phyloP scores from a whole-genome alignment of 2,888 invertebrate species.

The Ornithoptera alexandrae region DNA sequence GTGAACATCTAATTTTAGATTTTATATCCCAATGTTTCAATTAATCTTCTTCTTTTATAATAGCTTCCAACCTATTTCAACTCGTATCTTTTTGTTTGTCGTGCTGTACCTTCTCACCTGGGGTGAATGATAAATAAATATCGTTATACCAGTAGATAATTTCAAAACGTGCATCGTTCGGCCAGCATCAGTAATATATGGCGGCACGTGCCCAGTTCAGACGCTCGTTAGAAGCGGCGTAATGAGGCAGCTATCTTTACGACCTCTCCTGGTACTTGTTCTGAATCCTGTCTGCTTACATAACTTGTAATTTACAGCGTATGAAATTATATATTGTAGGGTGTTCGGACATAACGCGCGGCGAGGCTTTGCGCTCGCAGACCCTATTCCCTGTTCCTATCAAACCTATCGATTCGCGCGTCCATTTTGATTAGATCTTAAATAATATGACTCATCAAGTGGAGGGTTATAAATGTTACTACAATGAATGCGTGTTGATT shows the following conservation, averaged over 20 bases:
- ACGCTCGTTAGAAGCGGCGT: slow-evolving; percentile 58
- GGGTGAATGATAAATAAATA: slow-evolving; percentile 12
- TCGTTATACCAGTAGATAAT: slow-evolving; percentile 20
- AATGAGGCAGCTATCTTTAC: slow-evolving; percentile 67
- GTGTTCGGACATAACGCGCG: slow-evolving; percentile 3
- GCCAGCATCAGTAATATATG: slow-evolving; percentile 26
- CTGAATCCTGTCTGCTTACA: slow-evolving; percentile 39
- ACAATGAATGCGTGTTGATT: not conserved
- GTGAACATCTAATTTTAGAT: no score
- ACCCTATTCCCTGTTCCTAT: slow-evolving; percentile 4
- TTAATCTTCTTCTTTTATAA: no score
- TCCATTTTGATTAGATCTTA: slow-evolving; percentile 17
- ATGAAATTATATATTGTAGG: slow-evolving; percentile 26
- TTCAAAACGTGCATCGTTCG: slow-evolving; percentile 19
- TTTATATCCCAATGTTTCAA: no score
- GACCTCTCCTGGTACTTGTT: slow-evolving; percentile 55
- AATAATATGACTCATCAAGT: slow-evolving; percentile 12
- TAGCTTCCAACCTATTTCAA: no score
- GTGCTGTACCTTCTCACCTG: no score
- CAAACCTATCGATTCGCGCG: slow-evolving; percentile 14
- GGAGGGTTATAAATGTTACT: not conserved
- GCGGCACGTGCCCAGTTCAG: slow-evolving; percentile 52
- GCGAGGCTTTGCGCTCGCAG: not conserved
- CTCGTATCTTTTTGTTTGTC: no score
- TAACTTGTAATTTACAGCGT: slow-evolving; percentile 24